These are phyloP conservation scores for Conus ventricosus DNA, from an alignment of 1,140 invertebrate genomes.

Conservation along the genomic window DNA sequence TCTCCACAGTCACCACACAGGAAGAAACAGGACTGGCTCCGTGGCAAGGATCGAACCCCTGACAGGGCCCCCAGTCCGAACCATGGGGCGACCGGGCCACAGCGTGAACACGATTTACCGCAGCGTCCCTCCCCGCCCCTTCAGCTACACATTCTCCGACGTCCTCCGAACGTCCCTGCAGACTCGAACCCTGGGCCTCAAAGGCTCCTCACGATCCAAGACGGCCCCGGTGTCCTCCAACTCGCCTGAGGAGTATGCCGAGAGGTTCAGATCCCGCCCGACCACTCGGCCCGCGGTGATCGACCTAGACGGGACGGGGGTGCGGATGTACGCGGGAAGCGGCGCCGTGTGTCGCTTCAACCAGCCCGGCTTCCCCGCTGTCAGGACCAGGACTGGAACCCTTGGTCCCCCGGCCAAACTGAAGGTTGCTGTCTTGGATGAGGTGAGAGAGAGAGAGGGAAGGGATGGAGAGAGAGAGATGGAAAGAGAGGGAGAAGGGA, in stretches of 20 bases:
- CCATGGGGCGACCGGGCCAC: background rate
- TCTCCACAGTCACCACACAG: no score
- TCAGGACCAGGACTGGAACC: background rate
- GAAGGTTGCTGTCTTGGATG: background rate
- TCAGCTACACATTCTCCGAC: constrained; percentile 54
- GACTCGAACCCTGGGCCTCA: constrained; percentile 16
- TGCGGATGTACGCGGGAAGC: constrained; percentile 13
- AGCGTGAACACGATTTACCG: constrained; percentile 41
- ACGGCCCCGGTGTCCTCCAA: constrained; percentile 49
- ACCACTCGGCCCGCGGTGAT: constrained; percentile 56
- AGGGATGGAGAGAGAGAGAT: background rate
- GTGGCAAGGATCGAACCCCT: no score
- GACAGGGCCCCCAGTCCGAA: background rate
- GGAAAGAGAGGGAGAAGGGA: background rate
- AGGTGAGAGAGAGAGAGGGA: background rate
- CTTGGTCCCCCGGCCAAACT: no score
- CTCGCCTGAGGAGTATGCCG: constrained; percentile 50
- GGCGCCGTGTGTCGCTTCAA: background rate
- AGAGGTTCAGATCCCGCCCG: constrained; percentile 52
- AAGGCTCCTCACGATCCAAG: constrained; percentile 14
- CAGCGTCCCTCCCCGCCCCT: constrained; percentile 55
- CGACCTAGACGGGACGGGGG: constrained; percentile 47
- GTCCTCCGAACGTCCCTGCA: constrained; percentile 32
- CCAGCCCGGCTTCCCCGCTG: background rate
- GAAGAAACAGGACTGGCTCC: no score